Conservation (phyloP, 2,797 vertebrate genomes). For the Babyrousa celebensis region DNA sequence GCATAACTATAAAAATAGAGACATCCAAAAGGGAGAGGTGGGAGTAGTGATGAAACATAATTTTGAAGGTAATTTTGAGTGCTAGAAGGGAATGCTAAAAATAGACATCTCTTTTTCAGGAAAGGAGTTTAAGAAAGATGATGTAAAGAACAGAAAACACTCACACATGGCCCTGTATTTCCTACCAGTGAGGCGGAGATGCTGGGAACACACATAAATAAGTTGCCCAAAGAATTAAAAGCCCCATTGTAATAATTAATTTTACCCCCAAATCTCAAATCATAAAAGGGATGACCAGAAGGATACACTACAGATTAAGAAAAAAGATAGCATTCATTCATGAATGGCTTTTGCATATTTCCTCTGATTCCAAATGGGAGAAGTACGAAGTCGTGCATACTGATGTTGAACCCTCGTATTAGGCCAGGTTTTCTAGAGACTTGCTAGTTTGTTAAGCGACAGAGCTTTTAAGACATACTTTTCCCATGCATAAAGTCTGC, state of each 20-base stretch:
- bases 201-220: background rate
- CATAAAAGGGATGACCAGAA: background rate
- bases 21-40: background rate
- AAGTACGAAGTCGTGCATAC: background rate
- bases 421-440: background rate
- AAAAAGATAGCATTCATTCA: background rate
- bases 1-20: constrained; percentile 12
- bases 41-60: background rate
- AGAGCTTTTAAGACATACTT: background rate
- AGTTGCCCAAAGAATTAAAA: background rate
- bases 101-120: constrained; percentile 31
- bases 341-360: background rate
- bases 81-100: constrained; percentile 56
- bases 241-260: background rate
- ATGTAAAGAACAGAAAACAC: background rate
- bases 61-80: constrained; percentile 68
- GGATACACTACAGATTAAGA: background rate
- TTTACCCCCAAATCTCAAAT: background rate
- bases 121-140: constrained; percentile 31
- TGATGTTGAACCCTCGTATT: background rate
- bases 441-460: background rate
- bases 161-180: background rate
- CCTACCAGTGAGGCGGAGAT: background rate
- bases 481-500: background rate
- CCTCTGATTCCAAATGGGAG: background rate